Base-by-base conservation (phyloP, 2,113 vertebrate species). In the Electrona antarctica region DNA sequence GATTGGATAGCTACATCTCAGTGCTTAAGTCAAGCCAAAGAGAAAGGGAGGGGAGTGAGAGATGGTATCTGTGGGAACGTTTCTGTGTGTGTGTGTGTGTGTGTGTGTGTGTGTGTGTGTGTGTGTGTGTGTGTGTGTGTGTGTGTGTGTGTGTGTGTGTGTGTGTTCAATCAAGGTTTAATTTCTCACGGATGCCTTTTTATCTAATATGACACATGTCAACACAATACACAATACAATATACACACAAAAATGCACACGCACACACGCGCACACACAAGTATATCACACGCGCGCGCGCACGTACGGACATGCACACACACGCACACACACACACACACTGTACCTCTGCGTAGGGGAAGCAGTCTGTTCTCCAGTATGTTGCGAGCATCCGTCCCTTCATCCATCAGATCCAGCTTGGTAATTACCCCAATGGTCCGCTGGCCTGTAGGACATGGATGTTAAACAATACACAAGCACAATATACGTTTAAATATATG, bases 351-450 rank as follows among this genome's bases (percentile, higher is more conserved):
- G 66, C 95, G 95, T 63, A 98, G 93, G 77, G 97, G 97, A 15
- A 98, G 94, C 49, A 98, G 76, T 66, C 94, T 95, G 89, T 98
- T 98, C 91, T 98, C 96, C 6, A 98, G 89, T 56, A 97, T 92
- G 46, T 96, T 91, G 83, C 90, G 90, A 81, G 96, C 96, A 83
- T 98, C 92, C 2, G 97, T 98, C 71, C 97, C 97, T 88, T 96
- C 91, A 84, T 98, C 96, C 96, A 97, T 97, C 71, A 98, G 92
- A 87, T 98, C 97, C 85, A 98, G 85, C 69, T 97, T 98, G 72
- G 97, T 98, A 87, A 98, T 97, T 45, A 98, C 96, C 48, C 96
- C 96, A 0, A 98, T 97, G 56, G 96, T 98, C 61, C 96, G 94
- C 67, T 94, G 93, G 58, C 97, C 97, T 98, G 78, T 28, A 66